Base-by-base conservation (phyloP, 2,888 invertebrate genomes). In the Chymomyza caudatula region DNA sequence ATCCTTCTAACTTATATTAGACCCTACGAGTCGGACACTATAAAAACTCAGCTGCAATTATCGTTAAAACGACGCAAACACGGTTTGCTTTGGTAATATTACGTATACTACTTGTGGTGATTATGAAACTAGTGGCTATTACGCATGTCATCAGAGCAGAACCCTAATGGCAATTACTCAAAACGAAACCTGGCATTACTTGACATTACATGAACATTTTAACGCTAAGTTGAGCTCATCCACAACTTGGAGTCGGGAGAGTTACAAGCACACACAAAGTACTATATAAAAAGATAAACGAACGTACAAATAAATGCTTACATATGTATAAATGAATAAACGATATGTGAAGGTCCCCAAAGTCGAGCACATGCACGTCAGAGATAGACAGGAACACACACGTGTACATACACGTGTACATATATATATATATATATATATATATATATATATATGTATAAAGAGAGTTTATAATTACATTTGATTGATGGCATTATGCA, bases 401-500 rank as follows among this genome's bases (percentile, higher is more conserved):
- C 1, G 8, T 8, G 8, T 5, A 29, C 8, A 4, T 0, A 29
- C 37, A 54, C 25, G 42, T 23, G 8, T 44, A 25, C 47, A 58
- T 56, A 55, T 59, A 67, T 65, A 25, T 1, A 29, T 8, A 29
- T 5, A 29, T 29, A 4, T 0, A 29, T 44, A 54, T 29, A 47
- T 23, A 8, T 44, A 25, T 47, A 58, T 56, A 55, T 59, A 67
- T 65, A 25, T 25, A 37, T 52, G 73, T 57, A 63, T 62, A 70
- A 69, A 66, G 65, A 65, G 71, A 74, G 70, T 78, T 85, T 80
- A 76, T 85, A 80, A 78, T 80, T 78, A 77, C 77, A 76, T 73
- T 80, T 85, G 79, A 79, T 84, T 84, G 79, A 80, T 82, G 79
- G 79, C 68, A 69, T 85, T 82, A 78, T 79, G 72, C 69, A 81